Percentiles rank a stretch among this genome's conserved stretches.
Conservation (phyloP, 2,888 invertebrate species). For the Neoaliturus tenellus region DNA sequence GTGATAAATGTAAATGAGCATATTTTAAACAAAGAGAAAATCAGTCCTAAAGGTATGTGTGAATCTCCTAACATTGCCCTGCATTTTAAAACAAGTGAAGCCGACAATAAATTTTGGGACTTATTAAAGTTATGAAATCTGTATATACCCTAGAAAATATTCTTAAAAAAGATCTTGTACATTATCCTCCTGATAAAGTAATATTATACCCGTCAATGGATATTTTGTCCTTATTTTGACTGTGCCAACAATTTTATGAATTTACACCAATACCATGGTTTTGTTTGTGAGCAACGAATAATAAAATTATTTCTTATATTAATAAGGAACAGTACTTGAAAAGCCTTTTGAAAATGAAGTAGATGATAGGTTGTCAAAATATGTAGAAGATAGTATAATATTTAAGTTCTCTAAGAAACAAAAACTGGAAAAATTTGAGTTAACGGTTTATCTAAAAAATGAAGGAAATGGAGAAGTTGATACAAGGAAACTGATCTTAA, state of each 20-base stretch:
- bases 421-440: background rate
- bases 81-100: background rate
- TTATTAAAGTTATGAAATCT: background rate
- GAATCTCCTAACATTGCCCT: background rate
- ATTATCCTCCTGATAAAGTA: background rate
- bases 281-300: background rate
- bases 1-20: background rate
- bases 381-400: background rate
- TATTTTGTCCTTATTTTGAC: background rate
- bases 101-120: background rate
- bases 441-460: background rate
- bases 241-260: background rate
- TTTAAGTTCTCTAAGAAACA: background rate
- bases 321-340: background rate
- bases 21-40: background rate
- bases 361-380: slow-evolving; percentile 29
- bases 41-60: slow-evolving; percentile 11
- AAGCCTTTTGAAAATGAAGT: background rate
- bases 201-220: background rate
- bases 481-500: background rate
- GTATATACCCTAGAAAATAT: slow-evolving; percentile 14
- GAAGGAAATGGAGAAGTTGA: background rate
- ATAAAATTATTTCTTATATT: background rate
- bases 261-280: background rate
- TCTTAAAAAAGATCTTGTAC: slow-evolving; percentile 22